Evolutionary conservation across 1,140 invertebrate species (phyloP).

Genomic region (Cheumatopsyche charites): DNA sequence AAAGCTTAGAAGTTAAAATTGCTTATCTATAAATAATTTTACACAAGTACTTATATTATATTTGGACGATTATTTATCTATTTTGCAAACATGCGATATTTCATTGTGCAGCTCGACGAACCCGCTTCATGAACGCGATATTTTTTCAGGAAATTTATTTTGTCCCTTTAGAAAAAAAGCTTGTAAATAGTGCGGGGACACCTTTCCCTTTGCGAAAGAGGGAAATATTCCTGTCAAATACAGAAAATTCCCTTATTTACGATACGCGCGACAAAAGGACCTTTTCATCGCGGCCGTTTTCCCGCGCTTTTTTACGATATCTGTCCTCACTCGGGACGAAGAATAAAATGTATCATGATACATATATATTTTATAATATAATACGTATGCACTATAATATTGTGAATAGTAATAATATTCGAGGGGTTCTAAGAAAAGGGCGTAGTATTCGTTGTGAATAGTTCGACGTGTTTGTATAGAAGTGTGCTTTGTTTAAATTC

Average conservation of each 20-base stretch:
- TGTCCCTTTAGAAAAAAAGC: background rate
- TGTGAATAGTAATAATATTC: too few species aligned
- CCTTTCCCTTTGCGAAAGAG: background rate
- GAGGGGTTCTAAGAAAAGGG: too few species aligned
- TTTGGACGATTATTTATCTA: too few species aligned
- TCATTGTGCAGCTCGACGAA: background rate
- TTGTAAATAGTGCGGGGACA: constrained; percentile 6
- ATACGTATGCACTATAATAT: too few species aligned
- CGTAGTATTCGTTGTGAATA: too few species aligned
- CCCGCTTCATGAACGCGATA: constrained; percentile 4
- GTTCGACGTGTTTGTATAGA: too few species aligned
- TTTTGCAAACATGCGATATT: too few species aligned
- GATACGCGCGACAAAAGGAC: constrained; percentile 23
- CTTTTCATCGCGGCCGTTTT: constrained; percentile 13
- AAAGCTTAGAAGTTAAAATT: too few species aligned
- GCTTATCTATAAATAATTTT: too few species aligned
- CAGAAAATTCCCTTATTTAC: constrained; percentile 27
- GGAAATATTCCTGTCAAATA: constrained; percentile 22
- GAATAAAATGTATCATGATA: background rate
- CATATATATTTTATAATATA: background rate
- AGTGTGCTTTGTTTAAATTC: too few species aligned
- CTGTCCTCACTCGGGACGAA: background rate
- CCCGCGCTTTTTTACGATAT: background rate
- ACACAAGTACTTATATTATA: too few species aligned
- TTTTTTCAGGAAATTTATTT: constrained; percentile 24